Percentiles rank a stretch among this genome's conserved stretches.
These are phyloP conservation scores for Coenobita brevimanus DNA, from an alignment of 1,140 invertebrate genomes.

Conservation along the genomic window DNA sequence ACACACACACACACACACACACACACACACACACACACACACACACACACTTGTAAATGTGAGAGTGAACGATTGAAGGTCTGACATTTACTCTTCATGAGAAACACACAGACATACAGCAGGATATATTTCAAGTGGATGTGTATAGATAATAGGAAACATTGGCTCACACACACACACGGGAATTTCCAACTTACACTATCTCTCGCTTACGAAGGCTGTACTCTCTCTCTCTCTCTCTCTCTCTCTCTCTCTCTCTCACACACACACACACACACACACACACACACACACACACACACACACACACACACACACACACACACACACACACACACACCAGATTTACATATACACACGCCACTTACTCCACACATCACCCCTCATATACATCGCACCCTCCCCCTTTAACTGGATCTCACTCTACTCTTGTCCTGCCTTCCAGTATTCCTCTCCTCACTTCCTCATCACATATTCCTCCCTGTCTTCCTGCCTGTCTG, in stretches of 20 bases:
- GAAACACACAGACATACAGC: no score
- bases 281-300: slow-evolving; percentile 19
- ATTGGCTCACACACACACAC: no score
- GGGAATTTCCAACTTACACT: no score
- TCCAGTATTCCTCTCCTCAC: not conserved
- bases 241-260: no score
- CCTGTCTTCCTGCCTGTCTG: not conserved
- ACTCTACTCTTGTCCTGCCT: not conserved
- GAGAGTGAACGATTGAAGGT: not conserved
- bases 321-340: not conserved
- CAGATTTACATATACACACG: not conserved
- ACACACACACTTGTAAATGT: slow-evolving; percentile 15
- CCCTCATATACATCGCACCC: not conserved
- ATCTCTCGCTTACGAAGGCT: no score
- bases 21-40: not conserved
- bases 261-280: not conserved
- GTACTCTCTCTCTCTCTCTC: not conserved
- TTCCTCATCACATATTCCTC: not conserved
- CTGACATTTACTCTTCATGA: not conserved
- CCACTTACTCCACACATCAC: not conserved
- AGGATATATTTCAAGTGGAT: no score
- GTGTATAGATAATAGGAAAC: no score
- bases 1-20: slow-evolving; percentile 9
- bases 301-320: not conserved
- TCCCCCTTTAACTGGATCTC: not conserved